These are phyloP conservation scores for Ischnus inquisitorius DNA, from an alignment of 2,888 invertebrate genomes.

Conservation along the genomic window DNA sequence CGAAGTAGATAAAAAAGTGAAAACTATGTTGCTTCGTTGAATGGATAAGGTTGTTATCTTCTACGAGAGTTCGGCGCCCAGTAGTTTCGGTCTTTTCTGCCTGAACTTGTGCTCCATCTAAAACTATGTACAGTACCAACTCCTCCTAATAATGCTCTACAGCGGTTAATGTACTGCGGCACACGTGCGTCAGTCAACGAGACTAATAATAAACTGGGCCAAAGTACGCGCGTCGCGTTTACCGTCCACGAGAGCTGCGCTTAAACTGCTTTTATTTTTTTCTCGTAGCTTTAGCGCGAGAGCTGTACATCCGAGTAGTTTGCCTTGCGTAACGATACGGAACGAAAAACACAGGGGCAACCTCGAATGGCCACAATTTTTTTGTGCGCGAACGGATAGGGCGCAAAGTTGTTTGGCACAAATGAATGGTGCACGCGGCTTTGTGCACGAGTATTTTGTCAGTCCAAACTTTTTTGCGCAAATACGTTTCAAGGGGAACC, in stretches of 20 bases:
- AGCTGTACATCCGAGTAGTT: background rate
- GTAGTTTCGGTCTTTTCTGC: slow-evolving; percentile 46
- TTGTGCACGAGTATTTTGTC: too few relatives aligned
- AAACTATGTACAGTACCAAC: slow-evolving; percentile 32
- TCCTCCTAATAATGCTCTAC: slow-evolving; percentile 50
- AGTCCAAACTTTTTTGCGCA: too few relatives aligned
- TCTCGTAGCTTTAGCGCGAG: slow-evolving; percentile 27
- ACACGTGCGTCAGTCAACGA: slow-evolving; percentile 40
- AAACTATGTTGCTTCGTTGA: background rate
- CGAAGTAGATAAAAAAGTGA: background rate
- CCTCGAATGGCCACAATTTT: too few relatives aligned
- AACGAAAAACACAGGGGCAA: slow-evolving; percentile 1
- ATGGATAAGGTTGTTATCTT: background rate
- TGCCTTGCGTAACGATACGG: background rate
- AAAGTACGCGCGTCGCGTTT: background rate
- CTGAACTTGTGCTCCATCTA: background rate
- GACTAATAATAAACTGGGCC: slow-evolving; percentile 1
- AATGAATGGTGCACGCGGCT: too few relatives aligned
- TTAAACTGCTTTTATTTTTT: slow-evolving; percentile 30
- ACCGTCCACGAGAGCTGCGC: background rate
- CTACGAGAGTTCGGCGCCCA: slow-evolving; percentile 45
- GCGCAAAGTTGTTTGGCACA: too few relatives aligned
- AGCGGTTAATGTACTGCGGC: slow-evolving; percentile 25
- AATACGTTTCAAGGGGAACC: too few relatives aligned
- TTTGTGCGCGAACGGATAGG: too few relatives aligned